phyloP scores from a whole-genome alignment of 1,140 invertebrate species.

The Adelges cooleyi region DNA sequence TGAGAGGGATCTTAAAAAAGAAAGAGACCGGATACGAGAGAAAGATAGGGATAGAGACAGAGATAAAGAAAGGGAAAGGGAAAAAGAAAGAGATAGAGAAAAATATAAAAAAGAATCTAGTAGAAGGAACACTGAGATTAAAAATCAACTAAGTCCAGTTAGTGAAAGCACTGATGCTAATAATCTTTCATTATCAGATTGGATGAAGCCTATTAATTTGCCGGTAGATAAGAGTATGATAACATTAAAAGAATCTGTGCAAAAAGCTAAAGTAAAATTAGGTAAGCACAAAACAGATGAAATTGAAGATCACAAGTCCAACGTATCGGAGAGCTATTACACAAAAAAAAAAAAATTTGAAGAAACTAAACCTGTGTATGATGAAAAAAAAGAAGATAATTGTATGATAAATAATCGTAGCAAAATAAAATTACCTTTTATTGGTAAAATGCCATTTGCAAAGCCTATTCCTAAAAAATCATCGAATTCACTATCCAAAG shows the following conservation, averaged over 20 bases:
- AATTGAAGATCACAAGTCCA: neutral
- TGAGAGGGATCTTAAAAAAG: slow-evolving; percentile 39
- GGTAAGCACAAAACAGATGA: slow-evolving; percentile 11
- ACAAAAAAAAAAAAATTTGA: slow-evolving; percentile 7
- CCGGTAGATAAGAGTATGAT: slow-evolving; percentile 25
- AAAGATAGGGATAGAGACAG: slow-evolving; percentile 32
- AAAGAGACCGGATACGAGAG: slow-evolving; percentile 41
- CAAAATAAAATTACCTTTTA: slow-evolving; percentile 52
- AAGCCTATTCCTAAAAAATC: slow-evolving; percentile 8
- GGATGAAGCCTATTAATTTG: slow-evolving; percentile 23
- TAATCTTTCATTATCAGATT: slow-evolving; percentile 26
- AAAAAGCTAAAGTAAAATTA: slow-evolving; percentile 17
- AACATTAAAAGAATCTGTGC: slow-evolving; percentile 16
- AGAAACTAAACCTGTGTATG: neutral
- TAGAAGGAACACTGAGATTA: slow-evolving; percentile 35
- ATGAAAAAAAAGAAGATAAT: slow-evolving; percentile 12
- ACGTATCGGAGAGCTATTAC: neutral
- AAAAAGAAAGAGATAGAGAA: neutral
- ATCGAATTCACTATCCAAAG: slow-evolving; percentile 33
- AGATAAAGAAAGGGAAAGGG: neutral
- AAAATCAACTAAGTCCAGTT: slow-evolving; percentile 8
- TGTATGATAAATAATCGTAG: slow-evolving; percentile 30
- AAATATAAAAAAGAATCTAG: slow-evolving; percentile 30
- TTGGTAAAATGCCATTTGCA: slow-evolving; percentile 51
- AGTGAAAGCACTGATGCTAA: slow-evolving; percentile 15